Conservation (phyloP, 2,113 vertebrate genomes). For the Myotis brandtii region DNA sequence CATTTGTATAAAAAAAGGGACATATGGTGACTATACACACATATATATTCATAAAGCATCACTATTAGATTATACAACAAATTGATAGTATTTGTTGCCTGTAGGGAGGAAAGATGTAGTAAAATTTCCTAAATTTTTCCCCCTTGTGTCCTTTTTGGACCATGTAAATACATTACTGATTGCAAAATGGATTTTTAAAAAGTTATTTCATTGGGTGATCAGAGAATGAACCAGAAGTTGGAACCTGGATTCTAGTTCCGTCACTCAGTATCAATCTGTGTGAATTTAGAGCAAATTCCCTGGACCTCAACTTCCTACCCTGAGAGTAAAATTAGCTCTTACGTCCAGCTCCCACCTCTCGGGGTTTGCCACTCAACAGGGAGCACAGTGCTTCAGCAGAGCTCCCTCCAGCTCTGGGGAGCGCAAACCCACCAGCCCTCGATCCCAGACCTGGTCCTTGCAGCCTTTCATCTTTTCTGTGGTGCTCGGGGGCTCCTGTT, state of each 20-base stretch:
- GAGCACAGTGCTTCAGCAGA: neutral
- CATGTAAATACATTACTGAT: neutral
- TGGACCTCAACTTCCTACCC: neutral
- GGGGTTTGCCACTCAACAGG: neutral
- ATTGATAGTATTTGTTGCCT: neutral
- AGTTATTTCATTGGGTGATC: neutral
- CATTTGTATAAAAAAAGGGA: conserved; percentile 9
- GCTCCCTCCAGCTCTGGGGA: neutral
- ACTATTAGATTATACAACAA: conserved; percentile 20
- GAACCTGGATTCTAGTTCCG: neutral
- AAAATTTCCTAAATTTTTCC: neutral
- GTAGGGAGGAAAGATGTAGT: neutral
- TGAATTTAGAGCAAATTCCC: neutral
- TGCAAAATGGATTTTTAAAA: conserved; percentile 49
- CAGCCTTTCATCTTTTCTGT: neutral
- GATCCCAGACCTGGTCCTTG: neutral
- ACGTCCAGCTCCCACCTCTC: neutral
- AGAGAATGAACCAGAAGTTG: neutral
- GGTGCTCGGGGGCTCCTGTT: neutral
- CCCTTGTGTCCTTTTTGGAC: conserved; percentile 5
- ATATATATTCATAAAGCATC: neutral
- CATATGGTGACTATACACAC: neutral
- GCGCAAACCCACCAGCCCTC: rapidly evolving
- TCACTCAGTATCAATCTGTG: neutral
- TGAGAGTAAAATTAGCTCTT: neutral